Conservation (phyloP, 1,140 invertebrate species). For the Papilio aristodemus region DNA sequence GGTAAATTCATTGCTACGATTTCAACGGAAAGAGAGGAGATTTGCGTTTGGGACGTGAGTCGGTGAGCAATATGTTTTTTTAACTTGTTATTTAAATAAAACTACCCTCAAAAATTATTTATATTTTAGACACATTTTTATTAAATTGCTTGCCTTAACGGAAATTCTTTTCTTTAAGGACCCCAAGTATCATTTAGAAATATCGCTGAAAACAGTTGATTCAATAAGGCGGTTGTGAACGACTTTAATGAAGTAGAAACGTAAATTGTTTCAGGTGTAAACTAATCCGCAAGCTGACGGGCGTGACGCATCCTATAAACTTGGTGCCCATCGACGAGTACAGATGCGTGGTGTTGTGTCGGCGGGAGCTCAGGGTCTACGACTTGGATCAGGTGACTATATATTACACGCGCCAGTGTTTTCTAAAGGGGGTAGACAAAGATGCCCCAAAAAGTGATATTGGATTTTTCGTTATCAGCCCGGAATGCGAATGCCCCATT, state of each 20-base stretch:
- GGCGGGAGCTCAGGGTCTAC: constrained; percentile 89
- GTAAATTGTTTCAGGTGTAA: constrained; percentile 72
- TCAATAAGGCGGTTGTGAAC: too few species aligned
- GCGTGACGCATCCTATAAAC: constrained; percentile 85
- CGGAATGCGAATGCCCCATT: too few species aligned
- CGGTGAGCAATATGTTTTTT: constrained; percentile 71
- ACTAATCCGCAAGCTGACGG: constrained; percentile 84
- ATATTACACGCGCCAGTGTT: too few species aligned
- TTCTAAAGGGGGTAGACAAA: too few species aligned
- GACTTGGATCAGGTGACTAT: constrained; percentile 87
- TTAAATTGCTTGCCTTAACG: too few species aligned
- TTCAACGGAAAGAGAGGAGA: constrained; percentile 86
- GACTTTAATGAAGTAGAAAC: neutral
- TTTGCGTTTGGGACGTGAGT: constrained; percentile 89
- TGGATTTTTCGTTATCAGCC: too few species aligned
- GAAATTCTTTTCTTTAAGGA: too few species aligned
- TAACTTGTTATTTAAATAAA: neutral
- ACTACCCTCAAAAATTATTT: neutral
- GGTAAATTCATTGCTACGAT: constrained; percentile 86
- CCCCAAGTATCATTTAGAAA: too few species aligned
- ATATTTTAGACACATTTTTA: neutral
- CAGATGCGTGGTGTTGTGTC: constrained; percentile 89
- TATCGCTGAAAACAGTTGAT: too few species aligned
- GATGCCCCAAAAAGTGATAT: too few species aligned
- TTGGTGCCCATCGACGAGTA: constrained; percentile 86